Percentiles rank a stretch among this genome's conserved stretches.
These are phyloP conservation scores for Etheostoma spectabile DNA, from an alignment of 2,113 vertebrate genomes.

Conservation along the genomic window DNA sequence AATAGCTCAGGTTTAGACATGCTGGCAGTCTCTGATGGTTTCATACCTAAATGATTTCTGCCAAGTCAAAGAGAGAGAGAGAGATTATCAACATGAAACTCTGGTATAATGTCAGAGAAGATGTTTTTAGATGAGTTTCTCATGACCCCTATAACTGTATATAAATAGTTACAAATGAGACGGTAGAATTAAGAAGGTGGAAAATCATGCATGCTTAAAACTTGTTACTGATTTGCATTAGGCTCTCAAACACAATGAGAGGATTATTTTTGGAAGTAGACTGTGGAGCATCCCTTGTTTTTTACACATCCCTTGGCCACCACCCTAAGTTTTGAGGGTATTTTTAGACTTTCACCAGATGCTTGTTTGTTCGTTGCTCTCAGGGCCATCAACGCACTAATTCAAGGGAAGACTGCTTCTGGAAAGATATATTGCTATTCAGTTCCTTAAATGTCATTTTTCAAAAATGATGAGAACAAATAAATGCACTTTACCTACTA, in stretches of 20 bases:
- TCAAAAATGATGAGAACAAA: not conserved
- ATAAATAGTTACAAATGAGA: not conserved
- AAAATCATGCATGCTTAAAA: not conserved
- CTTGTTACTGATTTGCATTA: not conserved
- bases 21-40: not conserved
- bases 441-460: not conserved
- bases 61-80: constrained; percentile 14
- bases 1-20: not conserved
- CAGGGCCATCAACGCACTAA: not conserved
- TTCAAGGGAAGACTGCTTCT: not conserved
- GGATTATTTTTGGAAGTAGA: constrained; percentile 7
- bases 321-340: constrained; percentile 10
- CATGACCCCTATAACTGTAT: not conserved
- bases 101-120: not conserved
- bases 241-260: not conserved
- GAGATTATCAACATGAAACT: not conserved
- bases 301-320: no score
- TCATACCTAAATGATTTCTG: not conserved
- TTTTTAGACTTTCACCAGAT: constrained; percentile 40
- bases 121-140: not conserved
- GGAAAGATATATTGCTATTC: not conserved
- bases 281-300: not conserved
- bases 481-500: not conserved
- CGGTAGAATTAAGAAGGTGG: not conserved
- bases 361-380: not conserved